Percentiles rank a stretch among this genome's conserved stretches.
Conservation (phyloP, 2,888 invertebrate species). For the Tetrapedia diversipes region DNA sequence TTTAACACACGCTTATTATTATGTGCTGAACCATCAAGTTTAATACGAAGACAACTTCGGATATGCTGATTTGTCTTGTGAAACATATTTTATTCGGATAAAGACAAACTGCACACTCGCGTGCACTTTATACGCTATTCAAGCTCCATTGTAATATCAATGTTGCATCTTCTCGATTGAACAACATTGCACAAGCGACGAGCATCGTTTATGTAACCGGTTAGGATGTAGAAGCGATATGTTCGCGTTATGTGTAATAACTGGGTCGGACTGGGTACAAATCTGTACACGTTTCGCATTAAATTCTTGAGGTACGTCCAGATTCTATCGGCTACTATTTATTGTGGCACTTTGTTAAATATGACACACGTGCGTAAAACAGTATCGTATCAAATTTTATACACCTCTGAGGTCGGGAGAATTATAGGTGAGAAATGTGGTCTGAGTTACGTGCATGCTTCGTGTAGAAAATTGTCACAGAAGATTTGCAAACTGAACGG, state of each 20-base stretch:
- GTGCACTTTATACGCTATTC: neutral
- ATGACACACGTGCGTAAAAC: neutral
- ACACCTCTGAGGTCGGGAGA: neutral
- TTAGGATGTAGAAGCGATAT: constrained; percentile 15
- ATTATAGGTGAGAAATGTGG: neutral
- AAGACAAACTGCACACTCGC: neutral
- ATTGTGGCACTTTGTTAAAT: neutral
- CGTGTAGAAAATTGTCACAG: no score
- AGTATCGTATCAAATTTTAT: neutral
- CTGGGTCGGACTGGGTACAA: constrained; percentile 13
- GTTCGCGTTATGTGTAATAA: constrained; percentile 21
- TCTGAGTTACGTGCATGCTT: no score
- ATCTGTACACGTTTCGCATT: constrained; percentile 6
- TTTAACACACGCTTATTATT: neutral
- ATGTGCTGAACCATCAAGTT: no score
- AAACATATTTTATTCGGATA: neutral
- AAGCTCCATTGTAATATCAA: constrained; percentile 1
- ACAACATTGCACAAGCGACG: constrained; percentile 9
- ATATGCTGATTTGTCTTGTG: neutral
- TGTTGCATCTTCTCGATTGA: neutral
- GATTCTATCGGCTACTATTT: constrained; percentile 12
- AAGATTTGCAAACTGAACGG: no score
- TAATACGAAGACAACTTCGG: no score
- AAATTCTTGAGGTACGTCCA: constrained; percentile 21
- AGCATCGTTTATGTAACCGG: constrained; percentile 21